A percentile compares a stretch with the other conserved stretches of the same genome.
phyloP scores from a whole-genome alignment of 2,113 vertebrate species.

The Odobenus rosmarus region DNA sequence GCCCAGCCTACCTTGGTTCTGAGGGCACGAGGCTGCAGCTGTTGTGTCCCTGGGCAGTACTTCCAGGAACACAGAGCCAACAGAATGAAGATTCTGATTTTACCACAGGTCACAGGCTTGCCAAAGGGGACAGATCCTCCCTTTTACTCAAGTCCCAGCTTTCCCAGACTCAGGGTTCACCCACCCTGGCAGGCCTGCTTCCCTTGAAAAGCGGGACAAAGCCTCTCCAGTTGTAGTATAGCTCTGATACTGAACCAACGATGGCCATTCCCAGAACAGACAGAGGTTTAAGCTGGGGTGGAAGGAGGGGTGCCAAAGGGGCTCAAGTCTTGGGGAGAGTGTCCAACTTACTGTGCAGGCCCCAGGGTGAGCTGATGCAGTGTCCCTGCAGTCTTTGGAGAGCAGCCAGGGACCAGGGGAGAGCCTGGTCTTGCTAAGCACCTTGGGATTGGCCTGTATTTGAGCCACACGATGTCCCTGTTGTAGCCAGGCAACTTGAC shows the following conservation, averaged over 20 bases:
- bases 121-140: background rate
- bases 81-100: background rate
- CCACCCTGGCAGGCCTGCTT: background rate
- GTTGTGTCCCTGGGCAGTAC: background rate
- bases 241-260: background rate
- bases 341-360: conserved; percentile 86
- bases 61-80: background rate
- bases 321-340: background rate
- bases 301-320: background rate
- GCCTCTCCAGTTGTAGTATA: background rate
- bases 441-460: conserved; percentile 60
- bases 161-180: background rate
- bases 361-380: conserved; percentile 65
- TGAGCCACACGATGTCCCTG: conserved; percentile 62
- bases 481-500: background rate
- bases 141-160: background rate
- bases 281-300: background rate
- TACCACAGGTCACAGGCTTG: background rate
- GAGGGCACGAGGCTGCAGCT: background rate
- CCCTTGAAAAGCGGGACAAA: background rate
- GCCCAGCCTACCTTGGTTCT: background rate
- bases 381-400: background rate
- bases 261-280: background rate
- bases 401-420: background rate
- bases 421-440: conserved; percentile 59